Evolutionary conservation across 2,797 vertebrate genomes (phyloP).

Genomic region (Melanotaenia maccullochi): DNA sequence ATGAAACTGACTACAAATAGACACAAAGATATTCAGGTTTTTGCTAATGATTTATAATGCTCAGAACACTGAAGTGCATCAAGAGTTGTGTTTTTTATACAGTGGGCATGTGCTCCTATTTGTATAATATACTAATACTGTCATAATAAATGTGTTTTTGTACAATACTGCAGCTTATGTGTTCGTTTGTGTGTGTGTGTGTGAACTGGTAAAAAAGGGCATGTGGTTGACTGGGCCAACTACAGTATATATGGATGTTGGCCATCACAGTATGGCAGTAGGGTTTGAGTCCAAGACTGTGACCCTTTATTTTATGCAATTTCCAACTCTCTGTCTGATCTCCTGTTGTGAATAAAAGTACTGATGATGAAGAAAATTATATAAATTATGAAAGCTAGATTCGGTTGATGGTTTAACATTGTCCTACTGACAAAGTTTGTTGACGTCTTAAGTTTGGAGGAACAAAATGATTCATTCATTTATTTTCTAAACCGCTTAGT

Average conservation of each 20-base stretch:
- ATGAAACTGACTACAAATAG: constrained; percentile 66
- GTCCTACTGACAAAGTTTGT: neutral
- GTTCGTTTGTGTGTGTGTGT: too few species aligned
- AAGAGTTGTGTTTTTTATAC: constrained; percentile 67
- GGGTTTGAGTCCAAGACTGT: too few species aligned
- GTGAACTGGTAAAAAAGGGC: neutral
- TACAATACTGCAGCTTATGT: constrained; percentile 52
- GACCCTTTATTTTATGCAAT: too few species aligned
- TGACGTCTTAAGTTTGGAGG: neutral
- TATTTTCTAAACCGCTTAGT: too few species aligned
- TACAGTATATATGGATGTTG: too few species aligned
- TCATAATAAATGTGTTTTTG: constrained; percentile 81
- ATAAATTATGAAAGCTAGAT: neutral
- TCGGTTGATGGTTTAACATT: neutral
- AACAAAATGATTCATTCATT: neutral
- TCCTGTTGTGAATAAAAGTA: neutral
- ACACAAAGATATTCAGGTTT: constrained; percentile 38
- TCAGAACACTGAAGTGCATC: constrained; percentile 39
- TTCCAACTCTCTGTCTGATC: neutral
- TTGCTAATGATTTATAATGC: constrained; percentile 29
- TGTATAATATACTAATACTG: constrained; percentile 77
- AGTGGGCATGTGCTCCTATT: constrained; percentile 56
- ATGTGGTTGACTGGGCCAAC: neutral
- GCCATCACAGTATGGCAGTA: too few species aligned
- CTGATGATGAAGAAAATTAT: neutral